Evolutionary conservation across 1,140 invertebrate genomes (phyloP), one percentile per base, ranked within the genome.

Genomic region (Steinernema khuongi): DNA sequence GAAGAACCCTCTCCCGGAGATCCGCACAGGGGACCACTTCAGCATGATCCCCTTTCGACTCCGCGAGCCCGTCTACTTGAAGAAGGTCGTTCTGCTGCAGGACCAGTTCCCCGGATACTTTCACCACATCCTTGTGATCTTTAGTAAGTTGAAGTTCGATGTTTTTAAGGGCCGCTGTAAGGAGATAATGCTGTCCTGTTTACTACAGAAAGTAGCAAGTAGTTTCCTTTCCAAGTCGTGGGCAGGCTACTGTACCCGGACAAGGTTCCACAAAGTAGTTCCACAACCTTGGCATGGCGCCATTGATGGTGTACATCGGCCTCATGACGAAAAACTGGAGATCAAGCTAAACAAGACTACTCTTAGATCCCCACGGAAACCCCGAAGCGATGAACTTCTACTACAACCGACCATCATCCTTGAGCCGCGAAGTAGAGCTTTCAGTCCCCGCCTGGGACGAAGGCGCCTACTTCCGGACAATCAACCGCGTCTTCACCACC

Each of bases 351-450:
- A n/a, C n/a, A n/a, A n/a, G n/a, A n/a, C n/a, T n/a, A n/a, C n/a
- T 73, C 70, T 31, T 26, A 78, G 77, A 79, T 41, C 77, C 77
- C 11, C 77, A 79, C 31, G 77, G 77, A 31, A 79, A 79, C 68
- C 77, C 77, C 26, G 77, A 79, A 60, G 68, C 77, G 1, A 79
- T 79, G 77, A 77, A 79, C 41, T 69, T 79, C 7, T 79, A 79
- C 31, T 79, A 79, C 68, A 79, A 79, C 32, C 43, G 77, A 4
- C 77, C 77, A 2, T 78, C 77, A 4, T 77, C 77, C 1, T 33
- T 79, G 28, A 71, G 68, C 17, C 73, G 74, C 41, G 75, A 77
- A 66, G 70, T 79, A 1, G 75, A 79, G 30, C 66, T 79, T n/a
- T 72, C 76, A 14, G 72, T 79, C 31, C 74, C 77, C 19, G 71